These are phyloP conservation scores for Drosophila fulvimacula DNA, from an alignment of 2,888 invertebrate species.

Conservation along the genomic window DNA sequence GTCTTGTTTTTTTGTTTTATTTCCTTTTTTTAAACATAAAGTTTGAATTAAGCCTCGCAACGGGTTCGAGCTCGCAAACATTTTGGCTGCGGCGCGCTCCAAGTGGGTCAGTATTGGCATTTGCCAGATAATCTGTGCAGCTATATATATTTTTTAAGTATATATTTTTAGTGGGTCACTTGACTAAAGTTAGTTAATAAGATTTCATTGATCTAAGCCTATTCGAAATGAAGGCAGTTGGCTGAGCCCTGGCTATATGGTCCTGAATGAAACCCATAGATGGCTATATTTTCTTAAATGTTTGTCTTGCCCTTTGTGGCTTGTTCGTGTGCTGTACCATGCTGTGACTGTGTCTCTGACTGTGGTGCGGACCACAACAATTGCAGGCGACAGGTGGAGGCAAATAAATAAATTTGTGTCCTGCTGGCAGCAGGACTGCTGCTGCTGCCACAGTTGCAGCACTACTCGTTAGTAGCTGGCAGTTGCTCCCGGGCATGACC, in stretches of 20 bases:
- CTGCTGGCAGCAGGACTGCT: constrained; percentile 4
- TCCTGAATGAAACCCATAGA: neutral
- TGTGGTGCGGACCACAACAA: constrained; percentile 37
- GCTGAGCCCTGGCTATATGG: neutral
- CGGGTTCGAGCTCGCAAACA: constrained; percentile 9
- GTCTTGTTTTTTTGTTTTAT: neutral
- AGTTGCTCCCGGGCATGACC: constrained; percentile 53
- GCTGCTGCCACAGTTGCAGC: constrained; percentile 25
- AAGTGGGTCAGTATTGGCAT: constrained; percentile 15
- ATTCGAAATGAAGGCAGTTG: too few relatives aligned
- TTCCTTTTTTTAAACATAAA: constrained; percentile 14
- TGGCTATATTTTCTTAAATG: constrained; percentile 7
- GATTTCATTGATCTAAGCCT: neutral
- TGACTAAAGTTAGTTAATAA: constrained; percentile 2
- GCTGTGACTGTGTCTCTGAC: constrained; percentile 5
- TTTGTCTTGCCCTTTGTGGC: constrained; percentile 3
- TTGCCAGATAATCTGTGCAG: constrained; percentile 15
- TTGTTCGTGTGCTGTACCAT: constrained; percentile 2
- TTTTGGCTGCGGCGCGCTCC: neutral
- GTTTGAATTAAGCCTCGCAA: constrained; percentile 11
- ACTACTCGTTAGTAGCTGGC: constrained; percentile 56
- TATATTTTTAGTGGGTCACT: constrained; percentile 2
- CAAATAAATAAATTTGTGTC: constrained; percentile 55
- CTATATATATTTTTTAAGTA: neutral
- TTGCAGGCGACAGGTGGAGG: constrained; percentile 59